Conservation (phyloP, 2,888 invertebrate species). For the Cheilosia variabilis region DNA sequence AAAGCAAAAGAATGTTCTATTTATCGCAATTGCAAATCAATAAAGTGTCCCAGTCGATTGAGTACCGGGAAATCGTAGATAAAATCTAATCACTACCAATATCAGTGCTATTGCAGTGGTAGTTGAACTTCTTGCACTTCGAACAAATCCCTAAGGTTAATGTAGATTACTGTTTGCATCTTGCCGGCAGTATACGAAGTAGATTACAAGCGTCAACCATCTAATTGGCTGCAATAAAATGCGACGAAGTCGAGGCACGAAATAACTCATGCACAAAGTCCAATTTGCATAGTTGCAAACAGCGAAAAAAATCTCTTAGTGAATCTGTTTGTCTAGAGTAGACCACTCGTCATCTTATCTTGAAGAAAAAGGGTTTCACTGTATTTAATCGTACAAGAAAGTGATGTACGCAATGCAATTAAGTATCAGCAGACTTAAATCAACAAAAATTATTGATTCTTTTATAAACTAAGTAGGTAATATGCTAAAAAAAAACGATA, state of each 20-base stretch:
- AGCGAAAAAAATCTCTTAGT: too few relatives aligned
- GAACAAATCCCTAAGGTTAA: background rate
- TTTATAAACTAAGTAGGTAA: background rate
- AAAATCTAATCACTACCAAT: too few relatives aligned
- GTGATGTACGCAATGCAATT: slow-evolving; percentile 2
- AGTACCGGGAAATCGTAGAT: too few relatives aligned
- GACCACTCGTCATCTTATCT: slow-evolving; percentile 16
- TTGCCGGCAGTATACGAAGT: slow-evolving; percentile 1
- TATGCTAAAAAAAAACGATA: too few relatives aligned
- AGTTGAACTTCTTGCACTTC: slow-evolving; percentile 16
- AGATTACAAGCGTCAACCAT: slow-evolving; percentile 4
- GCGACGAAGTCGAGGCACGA: background rate
- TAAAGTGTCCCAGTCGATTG: too few relatives aligned
- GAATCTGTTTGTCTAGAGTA: background rate
- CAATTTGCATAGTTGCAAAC: too few relatives aligned
- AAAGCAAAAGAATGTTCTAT: too few relatives aligned
- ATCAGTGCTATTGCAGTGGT: background rate
- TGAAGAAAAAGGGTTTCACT: background rate
- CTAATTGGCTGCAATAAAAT: slow-evolving; percentile 16
- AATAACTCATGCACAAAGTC: too few relatives aligned
- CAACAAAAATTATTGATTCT: slow-evolving; percentile 1
- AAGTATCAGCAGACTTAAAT: slow-evolving; percentile 19
- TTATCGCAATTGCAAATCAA: too few relatives aligned
- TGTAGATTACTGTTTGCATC: background rate
- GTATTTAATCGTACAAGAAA: slow-evolving; percentile 11